phyloP scores from a whole-genome alignment of 2,113 vertebrate genomes.

The Rhinolophus ferrumequinum region DNA sequence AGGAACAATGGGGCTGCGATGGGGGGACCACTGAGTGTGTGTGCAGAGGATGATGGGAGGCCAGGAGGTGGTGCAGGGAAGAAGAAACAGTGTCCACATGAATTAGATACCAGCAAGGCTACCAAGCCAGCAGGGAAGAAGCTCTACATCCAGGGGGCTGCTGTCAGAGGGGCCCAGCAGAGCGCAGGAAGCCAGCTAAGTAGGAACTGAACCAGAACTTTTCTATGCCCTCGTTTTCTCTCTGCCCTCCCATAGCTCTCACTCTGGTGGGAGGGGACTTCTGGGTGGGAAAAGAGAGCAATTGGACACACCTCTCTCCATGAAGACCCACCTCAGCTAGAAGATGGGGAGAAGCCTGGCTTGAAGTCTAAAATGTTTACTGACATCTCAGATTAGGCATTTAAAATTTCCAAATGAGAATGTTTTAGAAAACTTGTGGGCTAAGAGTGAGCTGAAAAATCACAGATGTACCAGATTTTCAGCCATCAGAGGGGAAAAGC shows the following conservation, averaged over 20 bases:
- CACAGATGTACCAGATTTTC: neutral
- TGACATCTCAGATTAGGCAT: neutral
- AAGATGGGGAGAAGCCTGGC: neutral
- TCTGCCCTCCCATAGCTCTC: neutral
- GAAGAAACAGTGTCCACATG: neutral
- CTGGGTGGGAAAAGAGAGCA: neutral
- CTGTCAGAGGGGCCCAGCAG: neutral
- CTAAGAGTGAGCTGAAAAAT: neutral
- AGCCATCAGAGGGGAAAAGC: neutral
- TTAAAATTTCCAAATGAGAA: neutral
- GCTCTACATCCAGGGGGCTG: neutral
- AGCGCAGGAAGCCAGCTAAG: neutral
- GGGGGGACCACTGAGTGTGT: neutral
- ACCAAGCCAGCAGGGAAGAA: neutral
- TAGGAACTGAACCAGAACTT: neutral
- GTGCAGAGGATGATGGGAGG: neutral
- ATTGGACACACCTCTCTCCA: fast-evolving
- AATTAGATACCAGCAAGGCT: neutral
- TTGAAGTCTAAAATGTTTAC: neutral
- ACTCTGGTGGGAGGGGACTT: neutral
- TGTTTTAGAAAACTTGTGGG: neutral
- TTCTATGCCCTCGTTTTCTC: neutral
- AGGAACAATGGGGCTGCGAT: neutral
- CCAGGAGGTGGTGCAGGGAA: neutral
- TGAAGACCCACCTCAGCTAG: neutral